Evolutionary conservation across 2,797 vertebrate genomes (phyloP).

Genomic region (Pelodytes ibericus): DNA sequence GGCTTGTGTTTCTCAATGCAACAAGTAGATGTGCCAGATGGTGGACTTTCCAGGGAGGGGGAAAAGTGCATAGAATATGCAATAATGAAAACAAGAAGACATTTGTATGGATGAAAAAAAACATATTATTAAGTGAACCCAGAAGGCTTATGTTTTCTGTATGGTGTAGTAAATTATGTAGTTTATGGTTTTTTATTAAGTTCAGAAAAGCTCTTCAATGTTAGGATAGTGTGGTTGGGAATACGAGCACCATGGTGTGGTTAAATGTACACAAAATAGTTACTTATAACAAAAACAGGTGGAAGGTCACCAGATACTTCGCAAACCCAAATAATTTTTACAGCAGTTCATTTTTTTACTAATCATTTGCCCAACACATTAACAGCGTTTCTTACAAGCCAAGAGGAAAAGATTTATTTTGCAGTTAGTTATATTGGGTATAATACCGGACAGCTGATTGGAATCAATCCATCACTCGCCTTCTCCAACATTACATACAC

Average conservation of each 20-base stretch:
- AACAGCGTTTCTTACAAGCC: not conserved
- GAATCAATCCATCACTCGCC: not conserved
- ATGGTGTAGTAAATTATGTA: slow-evolving; percentile 3
- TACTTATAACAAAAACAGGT: slow-evolving; percentile 2
- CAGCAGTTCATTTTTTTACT: not conserved
- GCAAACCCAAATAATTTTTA: not conserved
- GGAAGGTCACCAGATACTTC: not conserved
- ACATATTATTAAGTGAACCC: slow-evolving; percentile 8
- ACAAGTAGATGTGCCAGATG: too few species aligned
- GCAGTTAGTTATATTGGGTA: not conserved
- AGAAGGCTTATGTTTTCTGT: not conserved
- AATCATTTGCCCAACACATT: not conserved
- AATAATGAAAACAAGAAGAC: too few species aligned
- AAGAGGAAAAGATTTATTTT: not conserved
- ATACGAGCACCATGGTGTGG: not conserved
- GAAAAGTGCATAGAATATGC: too few species aligned
- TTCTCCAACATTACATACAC: not conserved
- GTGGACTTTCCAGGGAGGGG: too few species aligned
- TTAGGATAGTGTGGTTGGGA: not conserved
- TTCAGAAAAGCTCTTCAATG: not conserved
- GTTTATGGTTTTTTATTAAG: not conserved
- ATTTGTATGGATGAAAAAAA: not conserved
- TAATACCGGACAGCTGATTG: slow-evolving; percentile 9
- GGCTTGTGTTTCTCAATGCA: too few species aligned
- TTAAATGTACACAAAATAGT: not conserved